Evolutionary conservation across 35 echinoderm and acorn worm species (phyloP).

Genomic region (Hemicentrotus pulcherrimus): DNA sequence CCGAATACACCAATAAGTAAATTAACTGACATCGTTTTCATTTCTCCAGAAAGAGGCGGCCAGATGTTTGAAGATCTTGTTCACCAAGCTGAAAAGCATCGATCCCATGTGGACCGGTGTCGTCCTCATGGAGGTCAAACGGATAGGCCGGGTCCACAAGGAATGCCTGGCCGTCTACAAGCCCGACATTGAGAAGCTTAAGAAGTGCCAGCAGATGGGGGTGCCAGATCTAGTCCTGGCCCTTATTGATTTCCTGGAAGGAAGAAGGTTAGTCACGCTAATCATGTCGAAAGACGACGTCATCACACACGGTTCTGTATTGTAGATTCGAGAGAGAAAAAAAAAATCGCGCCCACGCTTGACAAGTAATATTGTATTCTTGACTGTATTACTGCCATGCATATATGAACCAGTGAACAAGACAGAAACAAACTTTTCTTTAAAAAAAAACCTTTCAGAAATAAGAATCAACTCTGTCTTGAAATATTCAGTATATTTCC

Average conservation of each 20-base stretch:
- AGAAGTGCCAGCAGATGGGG: constrained; percentile 54
- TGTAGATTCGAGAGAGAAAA: neutral
- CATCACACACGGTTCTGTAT: neutral
- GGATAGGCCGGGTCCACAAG: constrained; percentile 67
- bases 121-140: constrained; percentile 85
- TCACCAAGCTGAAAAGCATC: constrained; percentile 63
- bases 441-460: too few relatives aligned
- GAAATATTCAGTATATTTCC: too few relatives aligned
- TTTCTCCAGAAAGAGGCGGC: constrained; percentile 67
- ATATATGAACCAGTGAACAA: too few relatives aligned
- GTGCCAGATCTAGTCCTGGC: constrained; percentile 70
- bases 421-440: too few relatives aligned
- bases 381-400: too few relatives aligned
- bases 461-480: too few relatives aligned
- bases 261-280: constrained; percentile 56
- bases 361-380: too few relatives aligned
- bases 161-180: constrained; percentile 69
- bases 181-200: neutral
- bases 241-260: constrained; percentile 85
- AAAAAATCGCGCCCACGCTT: too few relatives aligned
- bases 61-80: constrained; percentile 67
- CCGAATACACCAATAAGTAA: too few relatives aligned
- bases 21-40: neutral
- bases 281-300: neutral
- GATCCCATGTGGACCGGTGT: constrained; percentile 68